These are phyloP conservation scores for Yponomeuta malinellus DNA, from an alignment of 2,888 invertebrate species.

Conservation along the genomic window DNA sequence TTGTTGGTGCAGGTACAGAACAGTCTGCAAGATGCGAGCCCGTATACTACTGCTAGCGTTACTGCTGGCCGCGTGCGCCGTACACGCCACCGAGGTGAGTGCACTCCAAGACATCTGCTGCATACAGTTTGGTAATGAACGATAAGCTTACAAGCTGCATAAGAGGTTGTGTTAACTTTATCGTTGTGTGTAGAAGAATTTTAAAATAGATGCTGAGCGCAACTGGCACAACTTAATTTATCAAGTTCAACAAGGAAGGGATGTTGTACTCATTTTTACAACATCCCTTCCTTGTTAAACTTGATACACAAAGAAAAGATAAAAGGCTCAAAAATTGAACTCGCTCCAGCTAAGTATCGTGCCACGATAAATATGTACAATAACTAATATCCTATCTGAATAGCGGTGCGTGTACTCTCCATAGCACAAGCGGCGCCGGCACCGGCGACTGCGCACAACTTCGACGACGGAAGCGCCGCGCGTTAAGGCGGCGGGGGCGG, in stretches of 20 bases:
- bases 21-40: conserved; percentile 42
- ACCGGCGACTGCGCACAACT: conserved; percentile 52
- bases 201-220: too few relatives aligned
- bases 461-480: conserved; percentile 32
- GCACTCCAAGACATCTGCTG: not conserved
- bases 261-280: too few relatives aligned
- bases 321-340: not conserved
- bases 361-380: too few relatives aligned
- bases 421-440: conserved; percentile 45
- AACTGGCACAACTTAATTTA: too few relatives aligned
- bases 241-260: too few relatives aligned
- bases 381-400: not conserved
- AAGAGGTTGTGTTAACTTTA: too few relatives aligned
- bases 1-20: conserved; percentile 1
- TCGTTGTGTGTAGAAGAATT: too few relatives aligned
- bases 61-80: conserved; percentile 52
- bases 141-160: not conserved
- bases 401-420: not conserved
- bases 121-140: not conserved
- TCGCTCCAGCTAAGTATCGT: not conserved
- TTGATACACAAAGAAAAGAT: too few relatives aligned
- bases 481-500: conserved; percentile 27
- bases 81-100: conserved; percentile 51
- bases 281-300: too few relatives aligned
- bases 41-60: conserved; percentile 49